A percentile compares a stretch with the other conserved stretches of the same genome.
Evolutionary conservation across 2,113 vertebrate genomes (phyloP).

Genomic region (Perccottus glenii): DNA sequence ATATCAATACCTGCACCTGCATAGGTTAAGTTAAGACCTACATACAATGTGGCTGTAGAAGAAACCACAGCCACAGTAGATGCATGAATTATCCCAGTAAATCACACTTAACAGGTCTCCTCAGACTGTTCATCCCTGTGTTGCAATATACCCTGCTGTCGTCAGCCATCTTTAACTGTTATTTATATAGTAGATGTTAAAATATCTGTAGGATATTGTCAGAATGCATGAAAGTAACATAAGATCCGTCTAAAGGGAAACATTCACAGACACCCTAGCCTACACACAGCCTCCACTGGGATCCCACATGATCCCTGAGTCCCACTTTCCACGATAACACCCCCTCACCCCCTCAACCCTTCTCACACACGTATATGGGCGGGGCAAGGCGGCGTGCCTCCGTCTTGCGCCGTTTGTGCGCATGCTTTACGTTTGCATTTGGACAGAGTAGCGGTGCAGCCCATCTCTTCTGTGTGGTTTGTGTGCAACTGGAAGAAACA

Average conservation of each 20-base stretch:
- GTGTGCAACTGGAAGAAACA: conserved; percentile 28
- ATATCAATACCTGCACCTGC: no score
- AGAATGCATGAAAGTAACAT: not conserved
- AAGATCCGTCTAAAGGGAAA: not conserved
- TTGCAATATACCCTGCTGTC: no score
- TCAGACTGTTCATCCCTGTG: no score
- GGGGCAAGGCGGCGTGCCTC: conserved; percentile 25
- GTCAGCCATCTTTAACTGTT: no score
- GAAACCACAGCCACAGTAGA: no score
- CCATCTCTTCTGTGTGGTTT: conserved; percentile 31
- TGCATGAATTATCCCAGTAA: no score
- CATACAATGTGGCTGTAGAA: no score
- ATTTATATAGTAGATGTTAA: no score
- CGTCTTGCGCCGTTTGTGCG: conserved; percentile 37
- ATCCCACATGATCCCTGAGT: not conserved
- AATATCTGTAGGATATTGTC: no score
- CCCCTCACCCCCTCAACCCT: not conserved
- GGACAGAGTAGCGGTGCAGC: conserved; percentile 39
- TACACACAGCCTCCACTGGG: not conserved
- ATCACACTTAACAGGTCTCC: no score
- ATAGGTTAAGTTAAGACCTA: no score
- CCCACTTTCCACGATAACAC: not conserved
- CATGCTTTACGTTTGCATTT: conserved; percentile 46
- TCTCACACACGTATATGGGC: conserved; percentile 35
- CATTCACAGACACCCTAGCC: not conserved